phyloP scores from a whole-genome alignment of 2,797 vertebrate species.

The Cygnus olor region DNA sequence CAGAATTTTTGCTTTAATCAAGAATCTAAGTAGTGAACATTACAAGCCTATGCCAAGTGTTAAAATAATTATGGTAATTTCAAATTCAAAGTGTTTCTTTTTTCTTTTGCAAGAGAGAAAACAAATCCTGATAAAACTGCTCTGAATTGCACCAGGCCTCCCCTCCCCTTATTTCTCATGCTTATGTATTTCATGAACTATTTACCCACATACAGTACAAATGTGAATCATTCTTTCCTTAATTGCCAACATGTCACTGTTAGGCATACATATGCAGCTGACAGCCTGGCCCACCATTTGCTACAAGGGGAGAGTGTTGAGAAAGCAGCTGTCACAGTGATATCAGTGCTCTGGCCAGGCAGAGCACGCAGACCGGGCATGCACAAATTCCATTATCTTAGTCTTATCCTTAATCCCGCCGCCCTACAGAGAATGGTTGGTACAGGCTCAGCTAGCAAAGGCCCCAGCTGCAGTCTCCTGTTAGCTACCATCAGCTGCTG shows the following conservation, averaged over 20 bases:
- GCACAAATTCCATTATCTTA: conserved; percentile 73
- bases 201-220: conserved; percentile 34
- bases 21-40: neutral
- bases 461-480: conserved; percentile 66
- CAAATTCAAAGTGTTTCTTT: neutral
- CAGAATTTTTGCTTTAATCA: conserved; percentile 4
- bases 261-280: conserved; percentile 42
- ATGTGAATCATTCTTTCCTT: conserved; percentile 62
- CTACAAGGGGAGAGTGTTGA: conserved; percentile 21
- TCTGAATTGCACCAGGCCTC: neutral
- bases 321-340: conserved; percentile 69
- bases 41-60: neutral
- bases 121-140: neutral
- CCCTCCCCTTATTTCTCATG: neutral
- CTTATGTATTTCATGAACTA: conserved; percentile 60
- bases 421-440: conserved; percentile 51
- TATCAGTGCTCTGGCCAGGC: conserved; percentile 62
- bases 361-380: conserved; percentile 46
- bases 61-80: conserved; percentile 37
- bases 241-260: conserved; percentile 68
- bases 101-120: conserved; percentile 14
- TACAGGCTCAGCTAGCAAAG: conserved; percentile 12
- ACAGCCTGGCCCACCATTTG: conserved; percentile 62
- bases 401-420: conserved; percentile 65
- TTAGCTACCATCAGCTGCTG: conserved; percentile 60